Conservation (phyloP, 2,888 invertebrate species). For the Erebia ligea region DNA sequence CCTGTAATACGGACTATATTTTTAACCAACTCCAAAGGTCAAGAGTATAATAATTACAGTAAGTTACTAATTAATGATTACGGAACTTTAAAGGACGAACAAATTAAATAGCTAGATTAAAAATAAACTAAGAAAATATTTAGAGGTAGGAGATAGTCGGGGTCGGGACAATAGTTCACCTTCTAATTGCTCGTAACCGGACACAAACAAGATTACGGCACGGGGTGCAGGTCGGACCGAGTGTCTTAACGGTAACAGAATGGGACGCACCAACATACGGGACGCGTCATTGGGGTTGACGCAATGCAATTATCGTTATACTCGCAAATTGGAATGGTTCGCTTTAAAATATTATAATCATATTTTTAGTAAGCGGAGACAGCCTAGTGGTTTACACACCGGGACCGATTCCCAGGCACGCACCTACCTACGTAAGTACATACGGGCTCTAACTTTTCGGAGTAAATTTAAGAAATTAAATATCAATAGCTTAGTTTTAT, state of each 20-base stretch:
- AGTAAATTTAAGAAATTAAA: no score
- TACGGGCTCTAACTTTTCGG: no score
- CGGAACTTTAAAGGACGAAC: background rate
- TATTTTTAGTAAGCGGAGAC: no score
- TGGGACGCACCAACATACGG: conserved; percentile 37
- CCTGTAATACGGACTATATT: no score
- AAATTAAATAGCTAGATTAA: background rate
- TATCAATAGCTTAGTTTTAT: no score
- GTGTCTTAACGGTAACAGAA: conserved; percentile 43
- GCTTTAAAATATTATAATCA: background rate
- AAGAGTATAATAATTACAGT: no score
- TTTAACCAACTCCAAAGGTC: no score
- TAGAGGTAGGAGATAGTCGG: conserved; percentile 6
- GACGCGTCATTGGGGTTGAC: conserved; percentile 53
- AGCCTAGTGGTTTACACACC: no score
- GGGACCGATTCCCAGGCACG: no score
- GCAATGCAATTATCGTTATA: conserved; percentile 57
- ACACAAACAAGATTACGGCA: conserved; percentile 64
- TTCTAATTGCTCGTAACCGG: conserved; percentile 68
- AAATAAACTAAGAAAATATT: background rate
- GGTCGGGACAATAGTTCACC: conserved; percentile 47
- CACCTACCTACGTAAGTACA: no score
- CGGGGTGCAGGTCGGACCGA: conserved; percentile 36
- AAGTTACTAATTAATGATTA: background rate
- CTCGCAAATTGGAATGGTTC: background rate